These are phyloP conservation scores for Anguilla anguilla DNA, from an alignment of 2,797 vertebrate genomes.

Conservation along the genomic window DNA sequence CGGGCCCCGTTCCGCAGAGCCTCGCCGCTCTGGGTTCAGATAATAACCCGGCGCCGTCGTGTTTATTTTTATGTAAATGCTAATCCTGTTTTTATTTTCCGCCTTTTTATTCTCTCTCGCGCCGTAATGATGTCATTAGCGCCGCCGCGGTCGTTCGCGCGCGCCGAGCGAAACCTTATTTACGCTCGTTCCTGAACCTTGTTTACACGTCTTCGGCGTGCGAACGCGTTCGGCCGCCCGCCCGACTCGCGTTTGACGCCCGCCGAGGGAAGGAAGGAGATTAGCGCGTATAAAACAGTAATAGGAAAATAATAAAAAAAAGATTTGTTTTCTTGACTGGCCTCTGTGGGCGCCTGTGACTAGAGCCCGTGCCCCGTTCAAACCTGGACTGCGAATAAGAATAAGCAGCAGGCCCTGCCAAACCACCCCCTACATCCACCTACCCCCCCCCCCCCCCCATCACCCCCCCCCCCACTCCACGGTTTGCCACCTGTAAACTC, in stretches of 20 bases:
- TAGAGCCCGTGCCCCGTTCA: not conserved
- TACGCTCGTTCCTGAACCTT: not conserved
- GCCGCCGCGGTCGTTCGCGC: not conserved
- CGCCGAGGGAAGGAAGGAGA: not conserved
- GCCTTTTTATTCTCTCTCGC: not conserved
- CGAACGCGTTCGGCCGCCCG: not conserved
- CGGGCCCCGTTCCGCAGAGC: not conserved
- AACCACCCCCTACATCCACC: not conserved
- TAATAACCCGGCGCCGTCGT: not conserved
- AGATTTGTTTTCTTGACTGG: not conserved
- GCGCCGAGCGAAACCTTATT: not conserved
- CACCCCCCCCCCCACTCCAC: too few relatives aligned
- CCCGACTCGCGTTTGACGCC: not conserved
- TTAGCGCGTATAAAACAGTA: not conserved
- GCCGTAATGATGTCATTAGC: not conserved
- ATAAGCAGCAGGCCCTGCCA: not conserved
- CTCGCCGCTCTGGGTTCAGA: not conserved
- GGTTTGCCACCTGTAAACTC: not conserved
- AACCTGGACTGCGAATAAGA: not conserved
- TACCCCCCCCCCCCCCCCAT: too few relatives aligned
- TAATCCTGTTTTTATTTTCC: not conserved
- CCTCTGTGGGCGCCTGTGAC: not conserved
- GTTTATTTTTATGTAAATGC: slow-evolving; percentile 4
- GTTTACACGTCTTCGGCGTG: not conserved
- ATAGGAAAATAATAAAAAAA: not conserved